Evolutionary conservation across 2,113 vertebrate species (phyloP).

Genomic region (Pelvicachromis taeniatus): DNA sequence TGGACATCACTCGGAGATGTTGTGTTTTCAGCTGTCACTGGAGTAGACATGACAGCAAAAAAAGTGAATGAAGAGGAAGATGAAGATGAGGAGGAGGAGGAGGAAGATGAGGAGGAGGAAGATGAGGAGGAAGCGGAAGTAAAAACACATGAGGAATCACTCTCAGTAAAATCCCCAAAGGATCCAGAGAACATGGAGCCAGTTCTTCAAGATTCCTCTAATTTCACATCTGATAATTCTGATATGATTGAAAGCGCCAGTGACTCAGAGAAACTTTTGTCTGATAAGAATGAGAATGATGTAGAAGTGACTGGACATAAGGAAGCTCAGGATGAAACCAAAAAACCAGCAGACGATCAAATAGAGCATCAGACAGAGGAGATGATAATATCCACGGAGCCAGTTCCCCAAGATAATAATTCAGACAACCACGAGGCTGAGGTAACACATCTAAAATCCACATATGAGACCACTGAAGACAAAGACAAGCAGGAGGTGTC

Average conservation of each 20-base stretch:
- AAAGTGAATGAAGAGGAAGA: slow-evolving; percentile 34
- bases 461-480: neutral
- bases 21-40: slow-evolving; percentile 68
- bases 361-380: neutral
- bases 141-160: neutral
- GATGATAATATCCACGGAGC: neutral
- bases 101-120: slow-evolving; percentile 51
- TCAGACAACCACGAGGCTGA: neutral
- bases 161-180: neutral
- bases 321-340: neutral
- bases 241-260: neutral
- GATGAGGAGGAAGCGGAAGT: slow-evolving; percentile 17
- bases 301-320: neutral
- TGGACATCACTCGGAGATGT: slow-evolving; percentile 63
- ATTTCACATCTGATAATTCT: neutral
- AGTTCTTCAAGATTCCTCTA: neutral
- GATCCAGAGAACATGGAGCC: neutral
- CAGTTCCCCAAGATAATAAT: neutral
- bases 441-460: neutral
- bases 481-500: neutral
- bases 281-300: slow-evolving; percentile 7
- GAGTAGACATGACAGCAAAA: slow-evolving; percentile 30
- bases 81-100: slow-evolving; percentile 55
- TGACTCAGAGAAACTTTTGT: neutral
- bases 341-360: neutral